Evolutionary conservation across 2,888 invertebrate species (phyloP).

Genomic region (Cheilosia impressa): DNA sequence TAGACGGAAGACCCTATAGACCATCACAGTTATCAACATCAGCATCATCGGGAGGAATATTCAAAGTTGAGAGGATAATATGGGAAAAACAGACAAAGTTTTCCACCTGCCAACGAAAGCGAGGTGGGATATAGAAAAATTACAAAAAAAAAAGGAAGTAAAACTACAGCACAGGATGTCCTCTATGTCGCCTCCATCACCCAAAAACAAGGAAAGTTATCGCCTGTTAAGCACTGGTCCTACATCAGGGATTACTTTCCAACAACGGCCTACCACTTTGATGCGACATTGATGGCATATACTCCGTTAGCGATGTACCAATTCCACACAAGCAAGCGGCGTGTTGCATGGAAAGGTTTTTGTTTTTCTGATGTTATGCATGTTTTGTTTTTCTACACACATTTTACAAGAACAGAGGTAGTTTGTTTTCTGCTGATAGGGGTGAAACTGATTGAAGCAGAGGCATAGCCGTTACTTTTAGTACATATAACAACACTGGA

Average conservation of each 20-base stretch:
- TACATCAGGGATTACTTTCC: slow-evolving; percentile 72
- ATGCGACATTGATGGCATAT: slow-evolving; percentile 67
- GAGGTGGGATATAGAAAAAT: background rate
- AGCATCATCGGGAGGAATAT: slow-evolving; percentile 44
- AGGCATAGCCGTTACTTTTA: background rate
- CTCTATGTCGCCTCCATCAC: slow-evolving; percentile 70
- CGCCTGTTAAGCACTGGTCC: slow-evolving; percentile 72
- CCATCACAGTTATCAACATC: slow-evolving; percentile 58
- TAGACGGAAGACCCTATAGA: no score
- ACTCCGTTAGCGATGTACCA: slow-evolving; percentile 36
- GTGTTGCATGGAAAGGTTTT: slow-evolving; percentile 26
- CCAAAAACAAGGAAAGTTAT: slow-evolving; percentile 74
- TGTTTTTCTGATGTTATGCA: slow-evolving; percentile 5
- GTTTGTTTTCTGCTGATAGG: background rate
- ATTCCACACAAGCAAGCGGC: slow-evolving; percentile 5
- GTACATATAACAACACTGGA: background rate
- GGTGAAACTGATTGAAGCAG: background rate
- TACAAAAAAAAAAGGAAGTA: background rate
- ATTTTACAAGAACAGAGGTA: background rate
- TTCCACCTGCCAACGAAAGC: slow-evolving; percentile 53
- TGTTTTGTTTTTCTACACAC: background rate
- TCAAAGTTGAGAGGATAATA: slow-evolving; percentile 41
- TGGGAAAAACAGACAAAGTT: slow-evolving; percentile 42
- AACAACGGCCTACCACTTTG: slow-evolving; percentile 67
- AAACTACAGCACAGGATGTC: slow-evolving; percentile 54